Evolutionary conservation across 2,113 vertebrate genomes (phyloP).

Genomic region (Cynocephalus volans): DNA sequence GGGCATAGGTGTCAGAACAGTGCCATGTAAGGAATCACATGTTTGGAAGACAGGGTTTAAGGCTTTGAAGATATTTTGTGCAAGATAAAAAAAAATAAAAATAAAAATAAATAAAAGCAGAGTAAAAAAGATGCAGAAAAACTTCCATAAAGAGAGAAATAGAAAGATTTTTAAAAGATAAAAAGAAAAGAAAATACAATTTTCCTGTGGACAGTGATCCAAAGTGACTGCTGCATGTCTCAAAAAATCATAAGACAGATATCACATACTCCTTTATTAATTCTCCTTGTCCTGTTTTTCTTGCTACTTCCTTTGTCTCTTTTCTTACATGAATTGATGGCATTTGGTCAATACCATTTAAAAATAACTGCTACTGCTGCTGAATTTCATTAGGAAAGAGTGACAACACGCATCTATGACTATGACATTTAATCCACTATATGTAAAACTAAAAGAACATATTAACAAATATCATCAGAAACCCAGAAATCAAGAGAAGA

Average conservation of each 20-base stretch:
- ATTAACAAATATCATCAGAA: slow-evolving; percentile 44
- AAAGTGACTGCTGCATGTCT: not conserved
- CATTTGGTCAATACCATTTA: slow-evolving; percentile 55
- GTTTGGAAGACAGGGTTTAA: not conserved
- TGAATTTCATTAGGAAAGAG: slow-evolving; percentile 67
- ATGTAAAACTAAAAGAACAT: slow-evolving; percentile 60
- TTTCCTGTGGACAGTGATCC: not conserved
- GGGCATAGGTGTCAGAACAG: not conserved
- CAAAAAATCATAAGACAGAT: not conserved
- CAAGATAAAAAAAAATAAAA: not conserved
- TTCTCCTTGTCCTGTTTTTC: not conserved
- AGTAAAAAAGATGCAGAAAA: not conserved
- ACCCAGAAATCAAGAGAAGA: not conserved
- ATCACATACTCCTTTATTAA: not conserved
- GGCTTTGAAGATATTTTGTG: not conserved
- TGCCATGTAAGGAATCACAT: not conserved
- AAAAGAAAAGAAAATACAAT: not conserved
- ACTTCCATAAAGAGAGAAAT: not conserved
- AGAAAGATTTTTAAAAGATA: not conserved
- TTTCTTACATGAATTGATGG: slow-evolving; percentile 19
- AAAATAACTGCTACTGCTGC: slow-evolving; percentile 27
- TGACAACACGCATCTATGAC: slow-evolving; percentile 50
- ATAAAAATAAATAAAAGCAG: not conserved
- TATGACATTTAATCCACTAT: slow-evolving; percentile 60
- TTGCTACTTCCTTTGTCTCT: not conserved